Conservation (phyloP, 2,888 invertebrate species). For the Epinotia bilunana region DNA sequence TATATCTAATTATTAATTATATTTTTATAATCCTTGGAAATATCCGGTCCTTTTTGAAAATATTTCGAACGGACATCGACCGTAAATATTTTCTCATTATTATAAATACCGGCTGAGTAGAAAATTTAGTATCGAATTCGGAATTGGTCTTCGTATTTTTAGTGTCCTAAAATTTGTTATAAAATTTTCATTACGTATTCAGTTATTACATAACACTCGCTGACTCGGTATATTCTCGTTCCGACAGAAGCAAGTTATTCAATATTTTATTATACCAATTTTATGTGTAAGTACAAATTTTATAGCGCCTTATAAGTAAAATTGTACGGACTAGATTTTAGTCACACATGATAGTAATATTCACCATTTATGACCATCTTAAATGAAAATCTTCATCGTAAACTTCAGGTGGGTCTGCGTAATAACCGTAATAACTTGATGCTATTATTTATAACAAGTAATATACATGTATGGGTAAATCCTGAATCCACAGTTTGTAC, state of each 20-base stretch:
- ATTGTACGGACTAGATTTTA: conserved; percentile 3
- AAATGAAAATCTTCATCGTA: neutral
- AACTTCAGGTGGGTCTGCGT: neutral
- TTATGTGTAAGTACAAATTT: neutral
- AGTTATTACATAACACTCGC: conserved; percentile 9
- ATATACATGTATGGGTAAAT: no score
- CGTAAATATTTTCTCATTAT: conserved; percentile 34
- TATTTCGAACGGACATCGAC: conserved; percentile 1
- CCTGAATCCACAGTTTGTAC: no score
- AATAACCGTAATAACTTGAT: neutral
- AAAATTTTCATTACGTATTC: conserved; percentile 28
- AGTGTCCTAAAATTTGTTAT: conserved; percentile 28
- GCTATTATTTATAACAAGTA: neutral
- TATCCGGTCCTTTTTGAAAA: neutral
- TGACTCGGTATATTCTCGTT: neutral
- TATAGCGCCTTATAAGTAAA: conserved; percentile 12
- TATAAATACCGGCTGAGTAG: conserved; percentile 11
- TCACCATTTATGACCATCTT: conserved; percentile 7
- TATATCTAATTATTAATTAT: no score
- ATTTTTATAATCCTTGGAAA: neutral
- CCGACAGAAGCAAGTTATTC: conserved; percentile 13
- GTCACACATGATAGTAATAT: conserved; percentile 2
- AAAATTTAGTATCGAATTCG: conserved; percentile 20
- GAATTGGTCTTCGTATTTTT: conserved; percentile 16
- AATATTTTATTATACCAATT: conserved; percentile 13